phyloP scores from a whole-genome alignment of 2,113 vertebrate species.

The Oreochromis niloticus region DNA sequence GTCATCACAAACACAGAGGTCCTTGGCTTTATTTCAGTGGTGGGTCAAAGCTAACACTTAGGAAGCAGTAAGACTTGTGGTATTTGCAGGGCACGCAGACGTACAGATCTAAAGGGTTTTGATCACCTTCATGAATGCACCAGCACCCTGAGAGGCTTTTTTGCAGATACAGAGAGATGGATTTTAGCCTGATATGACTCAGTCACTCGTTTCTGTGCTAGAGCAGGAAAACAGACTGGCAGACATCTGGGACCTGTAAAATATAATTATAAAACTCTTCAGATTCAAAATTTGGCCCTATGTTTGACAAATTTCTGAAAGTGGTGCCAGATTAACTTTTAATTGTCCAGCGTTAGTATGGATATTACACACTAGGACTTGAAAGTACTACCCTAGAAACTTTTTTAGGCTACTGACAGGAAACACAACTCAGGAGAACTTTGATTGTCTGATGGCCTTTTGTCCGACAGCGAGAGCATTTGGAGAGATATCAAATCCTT shows the following conservation, averaged over 20 bases:
- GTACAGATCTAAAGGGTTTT: slow-evolving; percentile 14
- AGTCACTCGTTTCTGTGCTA: neutral
- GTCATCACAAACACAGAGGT: slow-evolving; percentile 17
- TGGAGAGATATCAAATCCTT: neutral
- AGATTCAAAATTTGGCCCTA: neutral
- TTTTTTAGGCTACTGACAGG: neutral
- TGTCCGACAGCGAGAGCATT: neutral
- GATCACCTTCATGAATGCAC: slow-evolving; percentile 7
- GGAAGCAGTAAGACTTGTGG: neutral
- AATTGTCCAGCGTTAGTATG: neutral
- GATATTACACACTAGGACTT: neutral
- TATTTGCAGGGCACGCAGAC: slow-evolving; percentile 4
- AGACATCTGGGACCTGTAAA: neutral
- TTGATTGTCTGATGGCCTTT: neutral
- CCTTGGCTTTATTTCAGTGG: slow-evolving; percentile 1
- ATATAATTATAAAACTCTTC: neutral
- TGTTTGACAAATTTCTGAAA: neutral
- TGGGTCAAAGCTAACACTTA: neutral
- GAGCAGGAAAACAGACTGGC: neutral
- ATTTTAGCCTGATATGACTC: slow-evolving; percentile 1
- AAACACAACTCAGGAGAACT: neutral
- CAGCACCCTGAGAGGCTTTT: neutral
- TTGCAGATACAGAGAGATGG: neutral
- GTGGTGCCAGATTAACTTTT: neutral
- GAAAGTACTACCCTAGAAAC: neutral